phyloP scores from a whole-genome alignment of 1,140 invertebrate species.

The Pseudomyrmex concolor region DNA sequence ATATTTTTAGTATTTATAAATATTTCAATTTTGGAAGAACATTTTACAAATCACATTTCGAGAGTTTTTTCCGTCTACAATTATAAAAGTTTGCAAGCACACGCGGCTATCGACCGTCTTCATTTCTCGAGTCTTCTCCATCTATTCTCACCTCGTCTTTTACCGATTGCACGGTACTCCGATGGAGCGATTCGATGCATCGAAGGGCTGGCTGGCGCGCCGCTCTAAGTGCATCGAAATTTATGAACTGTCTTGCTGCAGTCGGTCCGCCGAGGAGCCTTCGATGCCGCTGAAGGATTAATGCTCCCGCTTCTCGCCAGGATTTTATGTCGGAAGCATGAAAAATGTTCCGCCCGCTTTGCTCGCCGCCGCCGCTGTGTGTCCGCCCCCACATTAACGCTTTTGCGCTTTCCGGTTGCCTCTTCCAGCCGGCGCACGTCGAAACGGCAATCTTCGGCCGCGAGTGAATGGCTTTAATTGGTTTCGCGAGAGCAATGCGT shows the following conservation, averaged over 20 bases:
- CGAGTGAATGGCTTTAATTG: slow-evolving; percentile 61
- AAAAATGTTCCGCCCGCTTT: slow-evolving; percentile 67
- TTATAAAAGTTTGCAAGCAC: background rate
- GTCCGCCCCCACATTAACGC: background rate
- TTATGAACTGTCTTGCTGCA: slow-evolving; percentile 69
- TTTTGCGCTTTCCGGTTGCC: slow-evolving; percentile 2
- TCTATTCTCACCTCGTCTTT: slow-evolving; percentile 45
- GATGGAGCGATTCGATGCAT: slow-evolving; percentile 30
- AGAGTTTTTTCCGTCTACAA: background rate
- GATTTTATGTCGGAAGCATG: slow-evolving; percentile 68
- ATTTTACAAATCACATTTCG: no score
- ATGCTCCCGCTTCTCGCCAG: slow-evolving; percentile 62
- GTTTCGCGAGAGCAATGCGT: slow-evolving; percentile 32
- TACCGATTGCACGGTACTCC: slow-evolving; percentile 24
- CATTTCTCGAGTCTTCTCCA: background rate
- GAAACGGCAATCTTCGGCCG: slow-evolving; percentile 38
- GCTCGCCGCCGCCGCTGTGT: background rate
- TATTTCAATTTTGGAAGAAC: background rate
- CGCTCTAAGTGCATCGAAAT: slow-evolving; percentile 75
- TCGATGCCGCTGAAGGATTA: slow-evolving; percentile 68
- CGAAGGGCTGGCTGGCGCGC: slow-evolving; percentile 42
- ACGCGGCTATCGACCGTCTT: background rate
- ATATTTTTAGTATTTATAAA: background rate
- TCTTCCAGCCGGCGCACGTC: background rate
- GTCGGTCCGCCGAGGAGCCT: slow-evolving; percentile 34